Evolutionary conservation across 2,888 invertebrate species (phyloP).

Genomic region (Ametastegia equiseti): DNA sequence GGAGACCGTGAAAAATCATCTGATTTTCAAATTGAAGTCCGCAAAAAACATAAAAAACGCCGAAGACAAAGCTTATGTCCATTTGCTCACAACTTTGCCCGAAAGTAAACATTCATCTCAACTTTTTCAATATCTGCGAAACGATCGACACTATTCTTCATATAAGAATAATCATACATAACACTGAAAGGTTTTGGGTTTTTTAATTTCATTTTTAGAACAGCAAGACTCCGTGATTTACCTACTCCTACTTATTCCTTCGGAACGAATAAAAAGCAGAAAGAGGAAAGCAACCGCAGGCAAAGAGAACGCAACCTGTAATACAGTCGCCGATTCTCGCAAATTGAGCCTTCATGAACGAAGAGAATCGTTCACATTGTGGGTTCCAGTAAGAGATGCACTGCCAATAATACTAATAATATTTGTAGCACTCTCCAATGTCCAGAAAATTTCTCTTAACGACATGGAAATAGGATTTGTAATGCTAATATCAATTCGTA

Average conservation of each 20-base stretch:
- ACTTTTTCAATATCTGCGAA: background rate
- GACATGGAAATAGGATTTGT: too few relatives aligned
- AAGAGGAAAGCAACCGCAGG: background rate
- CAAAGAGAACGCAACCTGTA: background rate
- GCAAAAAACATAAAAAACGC: background rate
- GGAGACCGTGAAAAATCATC: background rate
- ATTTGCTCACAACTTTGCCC: background rate
- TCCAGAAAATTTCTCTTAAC: background rate
- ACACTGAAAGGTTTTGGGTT: too few relatives aligned
- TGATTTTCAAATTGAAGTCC: background rate
- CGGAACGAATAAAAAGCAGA: background rate
- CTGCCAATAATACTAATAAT: too few relatives aligned
- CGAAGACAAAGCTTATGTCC: background rate
- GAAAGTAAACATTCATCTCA: background rate
- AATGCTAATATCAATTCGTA: too few relatives aligned
- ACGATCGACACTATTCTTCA: background rate
- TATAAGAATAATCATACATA: too few relatives aligned
- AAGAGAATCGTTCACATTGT: background rate
- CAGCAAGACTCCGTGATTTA: background rate
- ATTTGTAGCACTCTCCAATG: too few relatives aligned
- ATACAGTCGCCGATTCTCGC: background rate
- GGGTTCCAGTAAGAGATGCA: background rate
- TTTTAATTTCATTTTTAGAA: background rate
- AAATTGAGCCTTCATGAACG: background rate
- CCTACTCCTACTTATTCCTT: background rate